A percentile compares a stretch with the other conserved stretches of the same genome.
These are phyloP conservation scores for Panulirus ornatus DNA, from an alignment of 1,140 invertebrate species.

Conservation along the genomic window DNA sequence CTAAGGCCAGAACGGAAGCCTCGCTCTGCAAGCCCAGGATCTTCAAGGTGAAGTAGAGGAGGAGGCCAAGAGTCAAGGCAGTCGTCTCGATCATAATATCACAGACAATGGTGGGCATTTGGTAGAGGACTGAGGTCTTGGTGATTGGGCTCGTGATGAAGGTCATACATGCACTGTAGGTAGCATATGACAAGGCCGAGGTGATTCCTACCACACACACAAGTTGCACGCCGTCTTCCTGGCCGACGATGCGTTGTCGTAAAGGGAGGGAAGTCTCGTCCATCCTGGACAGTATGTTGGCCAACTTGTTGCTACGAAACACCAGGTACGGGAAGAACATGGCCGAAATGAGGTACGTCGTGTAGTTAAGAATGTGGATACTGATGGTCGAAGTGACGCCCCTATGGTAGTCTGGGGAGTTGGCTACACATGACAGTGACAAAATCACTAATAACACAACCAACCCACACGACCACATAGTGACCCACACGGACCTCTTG, in stretches of 20 bases:
- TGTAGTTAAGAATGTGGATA: constrained; percentile 52
- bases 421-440: constrained; percentile 37
- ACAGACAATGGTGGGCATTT: constrained; percentile 41
- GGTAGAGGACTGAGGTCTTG: constrained; percentile 19
- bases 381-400: constrained; percentile 35
- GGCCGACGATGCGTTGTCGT: background rate
- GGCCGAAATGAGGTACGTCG: constrained; percentile 25
- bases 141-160: background rate
- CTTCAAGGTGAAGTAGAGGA: constrained; percentile 55
- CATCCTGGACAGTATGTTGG: constrained; percentile 1
- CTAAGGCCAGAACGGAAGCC: background rate
- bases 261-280: constrained; percentile 3
- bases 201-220: constrained; percentile 14
- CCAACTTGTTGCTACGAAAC: constrained; percentile 21
- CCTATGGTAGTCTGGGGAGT: constrained; percentile 1
- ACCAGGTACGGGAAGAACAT: constrained; percentile 44
- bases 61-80: constrained; percentile 26
- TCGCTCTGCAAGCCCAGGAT: constrained; percentile 42
- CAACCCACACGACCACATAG: constrained; percentile 43
- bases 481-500: background rate
- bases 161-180: background rate
- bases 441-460: background rate
- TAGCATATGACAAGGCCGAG: constrained; percentile 10
- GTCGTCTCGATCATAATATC: constrained; percentile 46
- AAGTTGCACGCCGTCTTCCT: constrained; percentile 23